A percentile compares a stretch with the other conserved stretches of the same genome.
Evolutionary conservation across 2,888 invertebrate genomes (phyloP).

Genomic region (Heteromyza rotundicornis): DNA sequence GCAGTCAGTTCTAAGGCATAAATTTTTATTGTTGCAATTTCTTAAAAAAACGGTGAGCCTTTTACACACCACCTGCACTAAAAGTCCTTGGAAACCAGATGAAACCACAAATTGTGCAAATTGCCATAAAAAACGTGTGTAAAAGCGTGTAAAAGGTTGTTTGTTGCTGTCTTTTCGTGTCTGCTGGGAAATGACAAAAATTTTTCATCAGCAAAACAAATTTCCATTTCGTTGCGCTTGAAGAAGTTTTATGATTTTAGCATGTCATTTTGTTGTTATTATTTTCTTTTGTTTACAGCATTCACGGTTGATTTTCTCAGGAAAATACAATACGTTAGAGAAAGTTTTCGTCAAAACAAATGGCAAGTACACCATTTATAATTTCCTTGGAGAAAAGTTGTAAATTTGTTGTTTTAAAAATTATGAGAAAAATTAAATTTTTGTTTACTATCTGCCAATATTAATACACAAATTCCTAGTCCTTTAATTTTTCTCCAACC

Average conservation of each 20-base stretch:
- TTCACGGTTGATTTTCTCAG: neutral
- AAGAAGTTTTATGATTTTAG: neutral
- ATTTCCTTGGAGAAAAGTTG: neutral
- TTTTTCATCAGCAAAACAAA: neutral
- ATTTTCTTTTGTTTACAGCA: neutral
- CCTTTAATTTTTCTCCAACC: neutral
- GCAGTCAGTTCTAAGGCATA: neutral
- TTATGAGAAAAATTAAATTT: too few relatives aligned
- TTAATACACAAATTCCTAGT: too few relatives aligned
- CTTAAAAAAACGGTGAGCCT: neutral
- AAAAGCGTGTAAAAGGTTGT: too few relatives aligned
- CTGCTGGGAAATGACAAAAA: neutral
- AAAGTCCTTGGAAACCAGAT: neutral
- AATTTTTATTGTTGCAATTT: neutral
- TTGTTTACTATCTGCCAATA: too few relatives aligned
- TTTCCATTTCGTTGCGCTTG: neutral
- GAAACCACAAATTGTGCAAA: neutral
- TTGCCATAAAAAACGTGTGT: neutral
- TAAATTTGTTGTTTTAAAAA: too few relatives aligned
- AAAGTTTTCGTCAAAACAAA: too few relatives aligned
- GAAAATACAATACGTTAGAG: too few relatives aligned
- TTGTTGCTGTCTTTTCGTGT: neutral
- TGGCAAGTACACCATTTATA: neutral
- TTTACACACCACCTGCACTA: neutral
- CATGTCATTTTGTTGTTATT: neutral